Evolutionary conservation across 2,797 vertebrate genomes (phyloP).

Genomic region (Manis crassicaudata): DNA sequence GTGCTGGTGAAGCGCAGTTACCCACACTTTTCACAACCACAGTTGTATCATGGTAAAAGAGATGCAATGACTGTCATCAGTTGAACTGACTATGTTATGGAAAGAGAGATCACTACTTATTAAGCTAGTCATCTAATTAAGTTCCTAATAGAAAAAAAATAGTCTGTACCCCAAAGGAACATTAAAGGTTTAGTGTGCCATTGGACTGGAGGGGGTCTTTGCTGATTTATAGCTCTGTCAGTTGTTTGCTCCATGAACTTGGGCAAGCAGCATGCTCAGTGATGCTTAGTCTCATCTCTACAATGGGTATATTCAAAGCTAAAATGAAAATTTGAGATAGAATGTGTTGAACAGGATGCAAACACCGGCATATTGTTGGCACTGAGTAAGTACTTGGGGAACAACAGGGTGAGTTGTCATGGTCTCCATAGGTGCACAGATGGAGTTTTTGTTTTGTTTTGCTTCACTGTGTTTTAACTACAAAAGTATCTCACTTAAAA

Average conservation of each 20-base stretch:
- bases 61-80: neutral
- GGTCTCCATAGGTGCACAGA: neutral
- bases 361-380: neutral
- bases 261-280: neutral
- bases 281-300: neutral
- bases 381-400: neutral
- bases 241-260: neutral
- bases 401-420: neutral
- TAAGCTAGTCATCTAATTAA: neutral
- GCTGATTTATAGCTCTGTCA: neutral
- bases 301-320: neutral
- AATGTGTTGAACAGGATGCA: neutral
- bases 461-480: neutral
- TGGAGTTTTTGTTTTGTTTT: neutral
- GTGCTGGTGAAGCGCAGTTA: neutral
- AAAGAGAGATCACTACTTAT: neutral
- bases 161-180: no score
- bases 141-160: neutral
- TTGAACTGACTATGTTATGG: neutral
- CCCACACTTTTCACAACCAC: neutral
- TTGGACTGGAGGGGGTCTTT: neutral
- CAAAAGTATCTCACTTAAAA: neutral
- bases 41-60: neutral
- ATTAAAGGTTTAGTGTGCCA: neutral
- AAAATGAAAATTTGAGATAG: neutral